These are phyloP conservation scores for Erythrocercus mccallii DNA, from an alignment of 2,113 vertebrate genomes.

Conservation along the genomic window DNA sequence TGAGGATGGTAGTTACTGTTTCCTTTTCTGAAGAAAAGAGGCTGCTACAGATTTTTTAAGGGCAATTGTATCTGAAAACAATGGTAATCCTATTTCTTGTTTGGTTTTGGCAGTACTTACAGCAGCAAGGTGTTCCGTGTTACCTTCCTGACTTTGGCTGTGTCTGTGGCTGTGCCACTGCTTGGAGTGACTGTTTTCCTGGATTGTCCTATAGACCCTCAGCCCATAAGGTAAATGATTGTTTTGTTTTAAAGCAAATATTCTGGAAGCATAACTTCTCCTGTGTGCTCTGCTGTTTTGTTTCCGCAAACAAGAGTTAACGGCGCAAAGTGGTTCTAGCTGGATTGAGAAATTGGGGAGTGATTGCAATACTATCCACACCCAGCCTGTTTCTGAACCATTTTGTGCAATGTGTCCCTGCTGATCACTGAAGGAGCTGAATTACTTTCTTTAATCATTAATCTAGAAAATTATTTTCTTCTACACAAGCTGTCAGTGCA, in stretches of 20 bases:
- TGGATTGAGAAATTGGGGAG: background rate
- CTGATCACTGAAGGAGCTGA: background rate
- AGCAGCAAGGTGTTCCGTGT: conserved; percentile 90
- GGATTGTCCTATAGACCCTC: conserved; percentile 90
- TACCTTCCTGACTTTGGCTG: conserved; percentile 82
- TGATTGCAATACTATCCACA: background rate
- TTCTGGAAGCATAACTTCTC: background rate
- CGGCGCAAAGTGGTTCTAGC: background rate
- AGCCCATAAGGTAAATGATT: conserved; percentile 81
- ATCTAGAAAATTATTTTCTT: background rate
- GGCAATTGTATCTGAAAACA: background rate
- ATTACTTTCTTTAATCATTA: background rate
- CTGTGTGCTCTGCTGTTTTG: background rate
- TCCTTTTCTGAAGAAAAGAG: background rate
- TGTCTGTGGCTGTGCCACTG: conserved; percentile 78
- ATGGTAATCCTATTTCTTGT: background rate
- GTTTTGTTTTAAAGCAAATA: background rate
- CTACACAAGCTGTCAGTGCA: background rate
- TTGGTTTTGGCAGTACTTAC: conserved; percentile 79
- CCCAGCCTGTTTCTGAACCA: background rate
- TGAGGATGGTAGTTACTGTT: background rate
- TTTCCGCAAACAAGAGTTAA: background rate
- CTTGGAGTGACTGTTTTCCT: conserved; percentile 83
- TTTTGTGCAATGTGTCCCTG: background rate
- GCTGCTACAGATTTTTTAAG: background rate